Percentiles rank a stretch among this genome's conserved stretches.
Conservation (phyloP, 2,888 invertebrate genomes). For the Chydorus sphaericus region DNA sequence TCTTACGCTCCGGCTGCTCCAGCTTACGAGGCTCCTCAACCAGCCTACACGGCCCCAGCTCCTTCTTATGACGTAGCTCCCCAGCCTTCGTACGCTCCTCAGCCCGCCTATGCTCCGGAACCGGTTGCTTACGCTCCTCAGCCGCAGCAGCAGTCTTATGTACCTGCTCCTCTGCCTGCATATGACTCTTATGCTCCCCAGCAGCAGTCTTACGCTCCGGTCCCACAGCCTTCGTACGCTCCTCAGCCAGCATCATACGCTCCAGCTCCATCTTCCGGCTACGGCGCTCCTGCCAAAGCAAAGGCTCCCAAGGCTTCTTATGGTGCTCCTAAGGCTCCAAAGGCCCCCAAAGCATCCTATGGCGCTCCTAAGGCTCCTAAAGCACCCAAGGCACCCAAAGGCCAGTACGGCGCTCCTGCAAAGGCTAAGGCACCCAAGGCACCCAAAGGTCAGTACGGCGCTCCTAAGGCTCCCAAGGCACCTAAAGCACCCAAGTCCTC, state of each 20-base stretch:
- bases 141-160: constrained; percentile 4
- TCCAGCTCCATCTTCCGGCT: constrained; percentile 4
- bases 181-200: constrained; percentile 6
- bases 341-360: constrained; percentile 12
- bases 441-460: constrained; percentile 5
- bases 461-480: constrained; percentile 13
- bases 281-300: constrained; percentile 4
- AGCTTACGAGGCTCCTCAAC: neutral
- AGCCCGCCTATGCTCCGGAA: constrained; percentile 7
- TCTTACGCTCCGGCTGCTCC: constrained; percentile 1
- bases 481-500: constrained; percentile 14
- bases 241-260: constrained; percentile 7
- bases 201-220: neutral
- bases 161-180: constrained; percentile 10
- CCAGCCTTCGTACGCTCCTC: neutral
- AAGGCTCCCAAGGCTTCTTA: constrained; percentile 9
- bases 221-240: constrained; percentile 7
- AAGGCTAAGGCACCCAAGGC: constrained; percentile 11
- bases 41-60: neutral
- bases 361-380: constrained; percentile 9
- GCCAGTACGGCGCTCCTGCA: constrained; percentile 10
- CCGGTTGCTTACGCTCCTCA: neutral
- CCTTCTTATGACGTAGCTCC: no score
- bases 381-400: constrained; percentile 12
- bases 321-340: constrained; percentile 13